Conservation (phyloP, 2,113 vertebrate species). For the Aleadryas rufinucha region DNA sequence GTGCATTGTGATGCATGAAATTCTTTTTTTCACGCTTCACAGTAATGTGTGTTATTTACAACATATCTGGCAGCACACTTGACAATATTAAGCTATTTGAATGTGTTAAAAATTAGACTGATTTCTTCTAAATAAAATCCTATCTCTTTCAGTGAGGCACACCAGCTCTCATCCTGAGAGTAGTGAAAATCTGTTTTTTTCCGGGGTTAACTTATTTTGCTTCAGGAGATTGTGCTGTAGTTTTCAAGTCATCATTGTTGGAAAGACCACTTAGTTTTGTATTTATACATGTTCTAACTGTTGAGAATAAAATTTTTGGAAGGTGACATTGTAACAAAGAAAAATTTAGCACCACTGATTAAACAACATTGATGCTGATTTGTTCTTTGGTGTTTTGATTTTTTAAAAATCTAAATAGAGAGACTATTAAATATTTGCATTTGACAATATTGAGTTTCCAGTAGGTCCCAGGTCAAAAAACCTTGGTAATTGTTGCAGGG, state of each 20-base stretch:
- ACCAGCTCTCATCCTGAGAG: neutral
- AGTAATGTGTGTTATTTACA: neutral
- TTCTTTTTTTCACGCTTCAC: neutral
- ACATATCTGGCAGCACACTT: neutral
- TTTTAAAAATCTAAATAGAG: neutral
- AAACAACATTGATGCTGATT: neutral
- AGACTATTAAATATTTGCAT: neutral
- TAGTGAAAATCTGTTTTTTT: neutral
- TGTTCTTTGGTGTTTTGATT: neutral
- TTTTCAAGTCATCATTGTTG: neutral
- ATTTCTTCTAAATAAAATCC: neutral
- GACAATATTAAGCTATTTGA: neutral
- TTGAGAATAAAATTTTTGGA: neutral
- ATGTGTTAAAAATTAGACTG: neutral
- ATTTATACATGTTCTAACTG: neutral
- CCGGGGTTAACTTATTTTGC: neutral
- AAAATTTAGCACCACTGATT: neutral
- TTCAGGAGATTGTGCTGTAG: neutral
- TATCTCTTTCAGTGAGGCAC: neutral
- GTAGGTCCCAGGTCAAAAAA: neutral
- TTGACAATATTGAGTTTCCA: neutral
- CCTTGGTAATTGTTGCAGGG: neutral
- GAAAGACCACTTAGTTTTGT: neutral
- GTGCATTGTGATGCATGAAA: fast-evolving
- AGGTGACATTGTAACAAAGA: neutral